Conservation (phyloP, 2,113 vertebrate species). For the Engystomops pustulosus region DNA sequence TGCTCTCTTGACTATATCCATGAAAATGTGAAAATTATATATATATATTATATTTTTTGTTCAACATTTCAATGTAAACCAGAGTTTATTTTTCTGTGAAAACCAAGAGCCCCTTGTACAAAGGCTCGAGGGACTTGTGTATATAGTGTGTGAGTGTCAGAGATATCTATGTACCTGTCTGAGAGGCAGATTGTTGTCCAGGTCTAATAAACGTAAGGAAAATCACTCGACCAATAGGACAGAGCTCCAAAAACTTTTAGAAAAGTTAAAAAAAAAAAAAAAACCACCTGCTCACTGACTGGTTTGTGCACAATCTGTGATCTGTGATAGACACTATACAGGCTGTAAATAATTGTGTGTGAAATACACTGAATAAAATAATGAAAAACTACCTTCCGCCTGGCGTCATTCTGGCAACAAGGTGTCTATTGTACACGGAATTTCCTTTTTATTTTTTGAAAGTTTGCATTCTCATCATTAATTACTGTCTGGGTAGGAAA, state of each 20-base stretch:
- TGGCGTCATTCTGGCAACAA: not conserved
- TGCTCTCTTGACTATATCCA: not conserved
- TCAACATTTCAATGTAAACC: not conserved
- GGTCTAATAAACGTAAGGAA: not conserved
- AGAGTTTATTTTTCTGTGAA: not conserved
- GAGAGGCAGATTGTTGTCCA: too few relatives aligned
- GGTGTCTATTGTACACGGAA: not conserved
- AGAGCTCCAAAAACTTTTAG: not conserved
- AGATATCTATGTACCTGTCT: too few relatives aligned
- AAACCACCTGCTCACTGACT: not conserved
- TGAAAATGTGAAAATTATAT: not conserved
- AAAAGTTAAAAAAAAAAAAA: not conserved
- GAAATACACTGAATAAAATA: constrained; percentile 16
- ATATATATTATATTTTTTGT: too few relatives aligned
- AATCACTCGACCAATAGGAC: not conserved
- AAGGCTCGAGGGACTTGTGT: not conserved
- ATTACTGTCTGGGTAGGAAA: too few relatives aligned
- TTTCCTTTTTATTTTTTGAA: too few relatives aligned
- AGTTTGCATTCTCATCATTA: too few relatives aligned
- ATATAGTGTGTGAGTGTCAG: not conserved
- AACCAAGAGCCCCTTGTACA: not conserved
- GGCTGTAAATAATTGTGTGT: not conserved
- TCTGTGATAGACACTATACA: not conserved
- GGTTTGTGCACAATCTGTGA: too few relatives aligned
- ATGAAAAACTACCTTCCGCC: not conserved